phyloP scores from a whole-genome alignment of 2,888 invertebrate genomes.

The Eulithis testata region DNA sequence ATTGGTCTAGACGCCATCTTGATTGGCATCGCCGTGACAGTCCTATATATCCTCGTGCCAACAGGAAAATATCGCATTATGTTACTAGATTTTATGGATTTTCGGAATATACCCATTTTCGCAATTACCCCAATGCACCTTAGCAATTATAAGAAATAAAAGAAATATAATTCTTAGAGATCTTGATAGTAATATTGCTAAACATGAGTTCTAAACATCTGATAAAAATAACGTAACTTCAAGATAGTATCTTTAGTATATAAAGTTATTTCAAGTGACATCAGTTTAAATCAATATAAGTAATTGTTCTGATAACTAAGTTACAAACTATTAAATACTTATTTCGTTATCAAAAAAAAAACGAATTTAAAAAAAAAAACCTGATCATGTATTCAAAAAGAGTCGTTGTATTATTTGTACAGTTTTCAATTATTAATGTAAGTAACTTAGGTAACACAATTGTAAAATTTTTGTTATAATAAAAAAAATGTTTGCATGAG shows the following conservation, averaged over 20 bases:
- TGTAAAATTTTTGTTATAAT: background rate
- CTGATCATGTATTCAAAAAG: constrained; percentile 6
- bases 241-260: constrained; percentile 15
- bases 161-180: background rate
- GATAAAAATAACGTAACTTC: constrained; percentile 7
- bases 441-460: background rate
- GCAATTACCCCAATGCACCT: too few species aligned
- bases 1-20: too few species aligned
- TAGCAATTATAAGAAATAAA: too few species aligned
- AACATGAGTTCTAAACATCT: background rate
- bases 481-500: too few species aligned
- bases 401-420: background rate
- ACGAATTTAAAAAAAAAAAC: background rate
- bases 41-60: too few species aligned
- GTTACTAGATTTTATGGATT: too few species aligned
- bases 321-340: too few species aligned
- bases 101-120: too few species aligned
- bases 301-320: background rate
- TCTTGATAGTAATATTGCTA: background rate
- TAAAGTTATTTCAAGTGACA: background rate
- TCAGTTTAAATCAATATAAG: constrained; percentile 8
- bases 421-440: constrained; percentile 19
- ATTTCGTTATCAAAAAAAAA: background rate
- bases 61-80: too few species aligned
- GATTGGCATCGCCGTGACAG: too few species aligned